Percentiles rank a stretch among this genome's conserved stretches.
These are phyloP conservation scores for Bettongia penicillata DNA, from an alignment of 2,113 vertebrate species.

Conservation along the genomic window DNA sequence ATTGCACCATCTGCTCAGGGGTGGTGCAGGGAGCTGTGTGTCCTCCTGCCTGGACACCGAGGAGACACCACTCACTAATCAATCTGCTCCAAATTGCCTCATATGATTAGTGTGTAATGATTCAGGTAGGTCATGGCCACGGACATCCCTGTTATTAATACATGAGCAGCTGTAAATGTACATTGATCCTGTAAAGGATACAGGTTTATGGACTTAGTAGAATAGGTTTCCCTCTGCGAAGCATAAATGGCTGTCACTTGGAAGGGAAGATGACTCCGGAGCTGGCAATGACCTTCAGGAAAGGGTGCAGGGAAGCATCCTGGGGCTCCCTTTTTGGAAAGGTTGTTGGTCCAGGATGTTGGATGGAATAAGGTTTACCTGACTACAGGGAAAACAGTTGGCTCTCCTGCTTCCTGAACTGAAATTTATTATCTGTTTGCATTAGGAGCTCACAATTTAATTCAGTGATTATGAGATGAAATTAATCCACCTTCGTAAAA, in stretches of 20 bases:
- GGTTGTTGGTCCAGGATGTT: background rate
- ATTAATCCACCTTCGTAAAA: background rate
- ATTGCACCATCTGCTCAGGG: slow-evolving; percentile 55
- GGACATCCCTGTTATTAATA: slow-evolving; percentile 55
- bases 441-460: background rate
- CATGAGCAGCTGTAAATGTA: slow-evolving; percentile 46
- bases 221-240: slow-evolving; percentile 3
- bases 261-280: background rate
- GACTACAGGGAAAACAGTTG: rapidly evolving
- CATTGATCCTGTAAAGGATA: slow-evolving; percentile 16
- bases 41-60: slow-evolving; percentile 39
- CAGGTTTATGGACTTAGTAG: background rate
- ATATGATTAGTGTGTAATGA: slow-evolving; percentile 61
- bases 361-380: background rate
- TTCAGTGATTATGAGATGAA: background rate
- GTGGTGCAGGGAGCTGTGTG: slow-evolving; percentile 44
- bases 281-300: background rate
- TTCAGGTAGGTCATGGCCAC: slow-evolving; percentile 69
- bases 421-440: background rate
- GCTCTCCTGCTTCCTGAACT: background rate
- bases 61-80: slow-evolving; percentile 47
- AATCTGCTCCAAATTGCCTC: slow-evolving; percentile 65
- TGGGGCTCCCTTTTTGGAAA: background rate
- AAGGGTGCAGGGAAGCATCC: background rate
- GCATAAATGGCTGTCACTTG: background rate